Evolutionary conservation across 2,797 vertebrate species (phyloP).

Genomic region (Pempheris klunzingeri): DNA sequence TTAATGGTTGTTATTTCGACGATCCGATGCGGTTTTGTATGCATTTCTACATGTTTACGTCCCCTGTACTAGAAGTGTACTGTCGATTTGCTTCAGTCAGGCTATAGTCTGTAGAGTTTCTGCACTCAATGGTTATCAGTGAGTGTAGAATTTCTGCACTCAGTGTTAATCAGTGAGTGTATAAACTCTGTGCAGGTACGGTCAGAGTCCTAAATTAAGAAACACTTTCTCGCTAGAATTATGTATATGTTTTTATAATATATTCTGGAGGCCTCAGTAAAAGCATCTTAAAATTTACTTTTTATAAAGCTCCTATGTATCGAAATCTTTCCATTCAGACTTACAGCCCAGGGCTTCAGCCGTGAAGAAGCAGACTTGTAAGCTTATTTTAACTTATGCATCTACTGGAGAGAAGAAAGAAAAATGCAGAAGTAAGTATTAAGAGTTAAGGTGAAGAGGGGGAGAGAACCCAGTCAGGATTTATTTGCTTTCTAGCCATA

Average conservation of each 20-base stretch:
- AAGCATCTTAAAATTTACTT: not conserved
- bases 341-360: slow-evolving; percentile 6
- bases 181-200: not conserved
- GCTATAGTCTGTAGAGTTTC: not conserved
- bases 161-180: not conserved
- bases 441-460: slow-evolving; percentile 39
- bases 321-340: slow-evolving; percentile 6
- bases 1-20: not conserved
- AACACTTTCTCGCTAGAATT: not conserved
- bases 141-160: not conserved
- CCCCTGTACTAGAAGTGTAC: not conserved
- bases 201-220: not conserved
- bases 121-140: not conserved
- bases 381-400: slow-evolving; percentile 25
- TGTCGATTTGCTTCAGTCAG: not conserved
- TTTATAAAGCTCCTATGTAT: slow-evolving; percentile 18
- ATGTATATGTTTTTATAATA: too few relatives aligned
- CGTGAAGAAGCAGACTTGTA: not conserved
- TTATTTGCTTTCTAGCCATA: slow-evolving; percentile 63
- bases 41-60: not conserved
- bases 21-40: not conserved
- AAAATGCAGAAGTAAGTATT: slow-evolving; percentile 31
- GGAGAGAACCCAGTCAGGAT: slow-evolving; percentile 48
- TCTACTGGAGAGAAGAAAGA: slow-evolving; percentile 20
- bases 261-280: not conserved